Evolutionary conservation across 2,888 invertebrate genomes (phyloP), one percentile per base, ranked within the genome.

Genomic region (Ectemnius continuus): DNA sequence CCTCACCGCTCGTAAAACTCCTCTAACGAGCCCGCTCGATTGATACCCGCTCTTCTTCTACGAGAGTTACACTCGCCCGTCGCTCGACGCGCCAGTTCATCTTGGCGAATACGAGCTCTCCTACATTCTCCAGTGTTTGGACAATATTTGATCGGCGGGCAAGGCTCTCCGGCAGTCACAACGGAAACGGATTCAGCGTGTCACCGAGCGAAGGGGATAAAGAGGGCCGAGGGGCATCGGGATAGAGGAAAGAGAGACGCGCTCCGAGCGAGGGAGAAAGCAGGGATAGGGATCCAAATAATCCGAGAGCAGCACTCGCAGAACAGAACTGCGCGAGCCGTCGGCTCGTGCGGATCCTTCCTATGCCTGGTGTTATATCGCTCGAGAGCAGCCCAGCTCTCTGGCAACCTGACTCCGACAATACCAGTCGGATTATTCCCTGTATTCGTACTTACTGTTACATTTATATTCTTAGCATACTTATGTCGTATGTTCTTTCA

Each of bases 171-270:
- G 86, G 85, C 86, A 88, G 86, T 88, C 88, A 82, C 84, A 89
- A 88, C 88, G 89, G 90, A 90, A 89, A 89, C 87, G 87, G 89
- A 90, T 87, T 88, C 85, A 85, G 80, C 83, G 86, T 85, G 86
- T 87, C 85, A 85, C 81, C 74, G 86, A 85, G 86, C 82, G 86
- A 85, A 87, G 76, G 61, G 47, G 86, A 86, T 88, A 84, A 80
- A 81, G 85, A 84, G 79, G 82, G 75, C 76, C 81, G 82, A 84
- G 81, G 82, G 83, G 77, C 79, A 52, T 46, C 61, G 82, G 76
- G 81, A 75, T 82, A 82, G 83, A 73, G 61, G 59, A 81, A 73
- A 75, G 79, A 79, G 71, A 73, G 81, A 65, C 80, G 81, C 83
- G 75, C 79, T 84, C 84, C 70, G 52, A 73, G 86, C 84, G 85